Conservation (phyloP, 2,888 invertebrate species). For the Tetragnatha montana region DNA sequence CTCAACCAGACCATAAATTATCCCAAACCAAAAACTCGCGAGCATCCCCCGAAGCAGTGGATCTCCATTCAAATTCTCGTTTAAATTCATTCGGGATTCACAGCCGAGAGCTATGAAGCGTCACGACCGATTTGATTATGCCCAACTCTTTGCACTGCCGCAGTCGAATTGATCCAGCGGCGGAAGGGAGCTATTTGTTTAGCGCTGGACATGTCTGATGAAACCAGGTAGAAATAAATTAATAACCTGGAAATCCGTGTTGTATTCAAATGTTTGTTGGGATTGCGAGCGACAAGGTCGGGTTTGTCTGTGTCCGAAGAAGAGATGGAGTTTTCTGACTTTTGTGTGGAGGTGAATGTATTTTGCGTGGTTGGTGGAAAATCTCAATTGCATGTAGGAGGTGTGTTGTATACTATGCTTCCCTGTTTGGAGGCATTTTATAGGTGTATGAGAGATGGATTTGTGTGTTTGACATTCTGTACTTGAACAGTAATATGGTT, state of each 20-base stretch:
- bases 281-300: no score
- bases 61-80: background rate
- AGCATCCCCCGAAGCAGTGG: background rate
- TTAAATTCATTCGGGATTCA: conserved; percentile 41
- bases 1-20: background rate
- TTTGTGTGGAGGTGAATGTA: no score
- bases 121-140: conserved; percentile 35
- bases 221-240: conserved; percentile 24
- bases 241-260: conserved; percentile 14
- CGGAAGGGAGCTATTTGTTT: conserved; percentile 37
- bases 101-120: conserved; percentile 18
- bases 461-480: no score
- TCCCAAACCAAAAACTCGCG: background rate
- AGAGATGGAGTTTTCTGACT: no score
- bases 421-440: no score
- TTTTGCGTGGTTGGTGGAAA: no score
- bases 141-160: background rate
- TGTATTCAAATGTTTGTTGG: background rate
- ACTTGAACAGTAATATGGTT: no score
- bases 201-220: conserved; percentile 3
- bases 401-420: no score
- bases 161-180: conserved; percentile 29
- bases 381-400: no score
- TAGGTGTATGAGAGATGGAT: no score
- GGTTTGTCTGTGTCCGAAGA: no score